Conservation (phyloP, 2,113 vertebrate species). For the Callipepla squamata region DNA sequence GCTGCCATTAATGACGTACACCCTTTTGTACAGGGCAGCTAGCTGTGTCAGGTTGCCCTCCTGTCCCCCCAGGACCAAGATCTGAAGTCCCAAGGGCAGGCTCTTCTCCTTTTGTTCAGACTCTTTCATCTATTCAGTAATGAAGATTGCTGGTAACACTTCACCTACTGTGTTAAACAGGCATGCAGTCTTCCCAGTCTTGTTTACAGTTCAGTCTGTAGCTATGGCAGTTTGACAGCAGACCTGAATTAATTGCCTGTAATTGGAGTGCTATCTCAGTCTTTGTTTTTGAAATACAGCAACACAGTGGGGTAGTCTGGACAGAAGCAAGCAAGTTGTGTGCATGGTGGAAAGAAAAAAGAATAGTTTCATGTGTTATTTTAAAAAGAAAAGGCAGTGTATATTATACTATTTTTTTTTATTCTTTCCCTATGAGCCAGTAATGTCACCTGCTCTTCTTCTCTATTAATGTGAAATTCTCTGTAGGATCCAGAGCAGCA, state of each 20-base stretch:
- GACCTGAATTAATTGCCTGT: neutral
- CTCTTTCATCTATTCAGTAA: rapidly evolving
- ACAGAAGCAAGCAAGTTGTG: neutral
- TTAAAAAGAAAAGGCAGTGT: neutral
- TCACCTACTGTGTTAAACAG: neutral
- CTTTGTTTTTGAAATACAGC: neutral
- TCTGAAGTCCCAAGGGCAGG: neutral
- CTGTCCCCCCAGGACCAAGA: neutral
- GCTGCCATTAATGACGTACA: rapidly evolving
- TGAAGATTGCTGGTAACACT: neutral
- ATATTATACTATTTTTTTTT: neutral
- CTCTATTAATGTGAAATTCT: neutral
- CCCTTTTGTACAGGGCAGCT: neutral
- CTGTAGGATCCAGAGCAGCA: neutral
- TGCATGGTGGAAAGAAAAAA: neutral
- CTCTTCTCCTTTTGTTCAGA: neutral
- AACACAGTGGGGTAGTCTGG: neutral
- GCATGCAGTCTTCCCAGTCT: neutral
- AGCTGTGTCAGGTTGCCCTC: neutral
- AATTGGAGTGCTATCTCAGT: neutral
- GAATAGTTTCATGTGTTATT: neutral
- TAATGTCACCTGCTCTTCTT: neutral
- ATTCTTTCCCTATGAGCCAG: neutral
- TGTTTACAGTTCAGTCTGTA: rapidly evolving
- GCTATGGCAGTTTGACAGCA: neutral